Evolutionary conservation across 2,888 invertebrate genomes (phyloP).

Genomic region (Xestia c-nigrum): DNA sequence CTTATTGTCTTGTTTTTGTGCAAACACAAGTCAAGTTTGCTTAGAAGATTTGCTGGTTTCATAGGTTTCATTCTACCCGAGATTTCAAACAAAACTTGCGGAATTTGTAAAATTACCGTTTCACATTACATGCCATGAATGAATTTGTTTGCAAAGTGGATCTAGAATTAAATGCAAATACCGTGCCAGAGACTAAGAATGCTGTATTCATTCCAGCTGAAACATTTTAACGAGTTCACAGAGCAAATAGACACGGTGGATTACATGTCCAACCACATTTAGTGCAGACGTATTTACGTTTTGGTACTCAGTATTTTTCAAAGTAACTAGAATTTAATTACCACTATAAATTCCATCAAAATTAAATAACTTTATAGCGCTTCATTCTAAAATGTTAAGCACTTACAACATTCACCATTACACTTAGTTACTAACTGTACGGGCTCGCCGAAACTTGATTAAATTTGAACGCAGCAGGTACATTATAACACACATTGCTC

Average conservation of each 20-base stretch:
- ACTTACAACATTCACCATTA: conserved; percentile 18
- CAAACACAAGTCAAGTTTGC: not conserved
- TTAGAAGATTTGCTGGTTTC: conserved; percentile 13
- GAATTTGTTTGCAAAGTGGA: not conserved
- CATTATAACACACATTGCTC: conserved; percentile 34
- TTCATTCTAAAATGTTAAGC: conserved; percentile 25
- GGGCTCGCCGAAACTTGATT: conserved; percentile 58
- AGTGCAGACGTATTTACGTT: not conserved
- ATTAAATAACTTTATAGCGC: not conserved
- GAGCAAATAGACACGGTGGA: not conserved
- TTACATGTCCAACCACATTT: not conserved
- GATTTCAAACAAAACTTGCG: not conserved
- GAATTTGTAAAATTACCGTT: not conserved
- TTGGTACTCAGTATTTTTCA: not conserved
- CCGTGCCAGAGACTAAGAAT: not conserved
- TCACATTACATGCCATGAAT: not conserved
- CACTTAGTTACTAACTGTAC: conserved; percentile 54
- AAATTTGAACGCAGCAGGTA: conserved; percentile 56
- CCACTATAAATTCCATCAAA: conserved; percentile 22
- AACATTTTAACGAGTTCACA: conserved; percentile 11
- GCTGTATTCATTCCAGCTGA: conserved; percentile 3
- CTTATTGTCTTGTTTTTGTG: conserved; percentile 28
- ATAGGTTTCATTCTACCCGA: not conserved
- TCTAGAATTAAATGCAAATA: conserved; percentile 6
- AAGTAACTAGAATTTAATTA: conserved; percentile 5